Base-by-base conservation (phyloP, 2,113 vertebrate genomes). In the Reinhardtius hippoglossoides region DNA sequence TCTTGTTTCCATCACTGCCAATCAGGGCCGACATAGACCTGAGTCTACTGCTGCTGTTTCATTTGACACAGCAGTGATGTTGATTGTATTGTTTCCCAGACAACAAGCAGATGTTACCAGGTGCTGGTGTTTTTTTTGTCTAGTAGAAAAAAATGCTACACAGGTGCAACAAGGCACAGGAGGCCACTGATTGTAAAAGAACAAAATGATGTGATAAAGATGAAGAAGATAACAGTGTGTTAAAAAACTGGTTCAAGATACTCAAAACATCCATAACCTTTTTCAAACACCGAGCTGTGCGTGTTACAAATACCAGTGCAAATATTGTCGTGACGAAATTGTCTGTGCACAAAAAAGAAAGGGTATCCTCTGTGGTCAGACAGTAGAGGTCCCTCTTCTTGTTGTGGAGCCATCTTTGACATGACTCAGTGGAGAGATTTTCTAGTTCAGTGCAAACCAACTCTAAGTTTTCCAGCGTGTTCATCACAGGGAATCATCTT, bases 381-480 rank as follows among this genome's bases (percentile, higher is more conserved):
- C 81, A 35, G 64, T 10, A 54, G 20, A 61, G 55, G 42, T 61
- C 74, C 80, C 56, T 73, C 68, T 73, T 76, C 61, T 82, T 37
- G 52, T 23, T 67, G 63, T 81, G 77, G 78, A 14, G 71, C 68
- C 79, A 82, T 63, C 52, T 58, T 46, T 16, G 16, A 58, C 42
- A 37, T 62, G 60, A 88, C 67, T 76, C 78, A 83, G 12, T 14
- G 52, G 24, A 76, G 24, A 65, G 52, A 70, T 74, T 81, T 82
- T 76, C 70, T 73, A 76, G 35, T 18, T 77, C 18, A 5, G 58
- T 58, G 26, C 52, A 35, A 58, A 44, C 18, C 52, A 6, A 54
- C 52, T 48, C 13, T 23, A 71, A 62, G 37, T 27, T 48, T 57
- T 65, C 1, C 5, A 65, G 35, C 26, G 21, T 73, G 60, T 56